These are phyloP conservation scores for Heliconius hermathena DNA, from an alignment of 1,140 invertebrate species.

Conservation along the genomic window DNA sequence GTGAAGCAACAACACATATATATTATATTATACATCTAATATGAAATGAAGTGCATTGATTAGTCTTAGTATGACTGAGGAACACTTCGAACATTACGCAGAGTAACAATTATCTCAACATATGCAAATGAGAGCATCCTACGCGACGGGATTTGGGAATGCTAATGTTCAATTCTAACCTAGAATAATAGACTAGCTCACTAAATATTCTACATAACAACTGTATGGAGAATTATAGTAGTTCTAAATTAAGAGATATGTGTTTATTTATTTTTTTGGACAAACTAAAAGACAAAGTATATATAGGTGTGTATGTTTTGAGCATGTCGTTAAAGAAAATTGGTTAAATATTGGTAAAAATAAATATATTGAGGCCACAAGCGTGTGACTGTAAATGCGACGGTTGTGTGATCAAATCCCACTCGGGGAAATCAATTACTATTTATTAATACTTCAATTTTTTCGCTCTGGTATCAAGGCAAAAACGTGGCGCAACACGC, in stretches of 20 bases:
- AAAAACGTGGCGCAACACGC: no score
- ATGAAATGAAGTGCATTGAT: constrained; percentile 2
- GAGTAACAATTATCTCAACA: constrained; percentile 12
- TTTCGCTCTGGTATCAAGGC: no score
- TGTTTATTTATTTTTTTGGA: neutral
- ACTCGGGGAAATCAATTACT: no score
- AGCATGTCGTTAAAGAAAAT: no score
- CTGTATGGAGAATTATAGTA: neutral
- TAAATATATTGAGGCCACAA: no score
- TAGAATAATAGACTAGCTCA: constrained; percentile 10
- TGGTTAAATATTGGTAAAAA: no score
- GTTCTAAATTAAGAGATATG: neutral
- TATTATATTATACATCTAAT: neutral
- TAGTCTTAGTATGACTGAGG: neutral
- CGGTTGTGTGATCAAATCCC: no score
- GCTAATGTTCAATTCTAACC: constrained; percentile 14
- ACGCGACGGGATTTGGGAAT: constrained; percentile 12
- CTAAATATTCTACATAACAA: constrained; percentile 3
- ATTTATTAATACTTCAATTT: no score
- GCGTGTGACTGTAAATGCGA: no score
- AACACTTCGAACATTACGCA: constrained; percentile 1
- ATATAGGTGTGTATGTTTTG: no score
- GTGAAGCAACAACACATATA: no score
- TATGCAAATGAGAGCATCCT: constrained; percentile 12
- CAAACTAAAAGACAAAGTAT: neutral